phyloP scores from a whole-genome alignment of 2,888 invertebrate species.

The Nomada fucata region DNA sequence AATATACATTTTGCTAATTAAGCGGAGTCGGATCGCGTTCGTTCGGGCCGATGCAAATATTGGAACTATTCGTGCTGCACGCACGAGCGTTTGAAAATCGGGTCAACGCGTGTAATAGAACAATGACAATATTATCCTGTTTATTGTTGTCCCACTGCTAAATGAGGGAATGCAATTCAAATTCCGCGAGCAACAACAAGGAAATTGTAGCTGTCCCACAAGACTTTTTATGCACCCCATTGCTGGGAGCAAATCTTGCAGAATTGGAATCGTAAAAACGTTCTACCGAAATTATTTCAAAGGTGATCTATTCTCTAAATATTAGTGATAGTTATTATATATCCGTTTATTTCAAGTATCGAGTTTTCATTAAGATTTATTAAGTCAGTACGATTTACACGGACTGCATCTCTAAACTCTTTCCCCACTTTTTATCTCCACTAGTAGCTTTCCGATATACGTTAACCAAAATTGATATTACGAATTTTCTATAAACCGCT shows the following conservation, averaged over 20 bases:
- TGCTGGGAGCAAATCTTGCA: no score
- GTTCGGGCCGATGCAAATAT: conserved; percentile 37
- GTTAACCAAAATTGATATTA: no score
- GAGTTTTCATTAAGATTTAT: no score
- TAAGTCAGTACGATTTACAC: no score
- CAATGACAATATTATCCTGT: conserved; percentile 25
- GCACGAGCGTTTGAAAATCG: conserved; percentile 1
- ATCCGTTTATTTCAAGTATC: not conserved
- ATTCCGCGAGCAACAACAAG: not conserved
- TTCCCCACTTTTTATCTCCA: no score
- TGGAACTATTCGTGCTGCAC: not conserved
- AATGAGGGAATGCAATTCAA: not conserved
- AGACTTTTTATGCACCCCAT: not conserved
- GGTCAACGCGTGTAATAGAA: conserved; percentile 18
- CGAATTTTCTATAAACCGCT: no score
- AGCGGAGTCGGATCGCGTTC: conserved; percentile 20
- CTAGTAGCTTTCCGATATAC: no score
- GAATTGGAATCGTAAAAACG: not conserved
- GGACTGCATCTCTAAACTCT: no score
- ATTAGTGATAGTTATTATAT: no score
- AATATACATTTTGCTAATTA: conserved; percentile 49
- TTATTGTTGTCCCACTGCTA: conserved; percentile 2
- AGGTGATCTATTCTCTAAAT: no score
- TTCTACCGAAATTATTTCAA: not conserved
- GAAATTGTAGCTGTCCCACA: not conserved